Base-by-base conservation (phyloP, 2,113 vertebrate species). In the Nannobrachium achirus region DNA sequence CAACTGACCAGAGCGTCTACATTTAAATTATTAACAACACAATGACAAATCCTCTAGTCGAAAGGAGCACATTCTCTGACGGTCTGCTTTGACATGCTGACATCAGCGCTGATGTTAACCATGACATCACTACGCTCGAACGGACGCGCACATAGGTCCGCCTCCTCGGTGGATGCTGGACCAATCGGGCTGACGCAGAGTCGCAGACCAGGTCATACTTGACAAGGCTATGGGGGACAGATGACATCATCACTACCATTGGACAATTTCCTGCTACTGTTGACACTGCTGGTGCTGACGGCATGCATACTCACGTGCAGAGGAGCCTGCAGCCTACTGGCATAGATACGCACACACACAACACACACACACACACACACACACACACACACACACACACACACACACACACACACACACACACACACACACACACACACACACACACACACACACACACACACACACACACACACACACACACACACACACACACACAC, bases 211-310 rank as follows among this genome's bases (percentile, higher is more conserved):
- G 64, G 71, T 80, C 68, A n/a, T n/a, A 78, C 74, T 78, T 61
- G 66, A 40, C 64, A 2, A 63, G 15, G 45, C 38, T 14, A 42
- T 52, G 70, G 25, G 70, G 25, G 66, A 50, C 39, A 7, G 19
- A 78, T 72, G 75, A 81, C 61, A 19, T 78, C 79, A 64, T 48
- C 7, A 10, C 41, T 70, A 71, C 55, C 57, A 33, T 41, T 0
- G 19, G 66, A 66, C 45, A 33, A 64, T 66, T 82, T 83, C 73
- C 78, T 76, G 78, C 62, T 65, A 57, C 4, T 16, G 33, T 40
- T 50, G 72, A 75, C 15, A 51, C 50, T 52, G 64, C 78, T 56
- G 52, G 66, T 63, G 59, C 77, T 53, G 51, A 67, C 45, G 72
- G 71, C 63, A 57, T 62, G 58, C 73, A 71, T 48, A 63, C 59